Percentiles rank a stretch among this genome's conserved stretches.
phyloP scores from a whole-genome alignment of 2,797 vertebrate species.

The Nyctibius grandis region DNA sequence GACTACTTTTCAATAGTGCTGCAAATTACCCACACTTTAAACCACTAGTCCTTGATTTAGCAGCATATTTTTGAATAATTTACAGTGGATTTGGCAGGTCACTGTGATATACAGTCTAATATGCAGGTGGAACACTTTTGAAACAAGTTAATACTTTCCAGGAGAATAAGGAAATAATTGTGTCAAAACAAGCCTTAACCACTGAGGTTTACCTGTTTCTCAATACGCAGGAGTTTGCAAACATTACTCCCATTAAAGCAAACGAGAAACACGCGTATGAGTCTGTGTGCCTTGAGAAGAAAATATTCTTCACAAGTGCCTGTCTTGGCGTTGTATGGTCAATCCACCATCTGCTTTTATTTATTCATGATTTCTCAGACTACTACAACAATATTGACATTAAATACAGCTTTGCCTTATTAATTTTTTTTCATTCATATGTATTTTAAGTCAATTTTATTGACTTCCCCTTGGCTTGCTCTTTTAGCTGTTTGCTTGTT shows the following conservation, averaged over 20 bases:
- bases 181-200: constrained; percentile 43
- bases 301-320: constrained; percentile 22
- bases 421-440: constrained; percentile 56
- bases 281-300: constrained; percentile 12
- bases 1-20: not conserved
- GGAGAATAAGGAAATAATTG: constrained; percentile 44
- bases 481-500: constrained; percentile 16
- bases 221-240: constrained; percentile 20
- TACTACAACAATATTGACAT: constrained; percentile 54
- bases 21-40: not conserved
- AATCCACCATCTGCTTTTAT: constrained; percentile 57
- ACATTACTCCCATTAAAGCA: constrained; percentile 25
- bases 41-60: constrained; percentile 18
- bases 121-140: constrained; percentile 20
- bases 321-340: constrained; percentile 53
- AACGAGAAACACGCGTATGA: not conserved
- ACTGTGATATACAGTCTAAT: constrained; percentile 26
- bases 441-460: constrained; percentile 59
- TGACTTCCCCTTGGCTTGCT: constrained; percentile 26
- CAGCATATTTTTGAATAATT: constrained; percentile 45
- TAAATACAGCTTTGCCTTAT: constrained; percentile 49
- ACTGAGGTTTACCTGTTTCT: not conserved
- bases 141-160: constrained; percentile 41
- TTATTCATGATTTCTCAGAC: constrained; percentile 61
- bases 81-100: constrained; percentile 38